Conservation (phyloP, 1,140 invertebrate species). For the Pseudachorutes palmiensis region DNA sequence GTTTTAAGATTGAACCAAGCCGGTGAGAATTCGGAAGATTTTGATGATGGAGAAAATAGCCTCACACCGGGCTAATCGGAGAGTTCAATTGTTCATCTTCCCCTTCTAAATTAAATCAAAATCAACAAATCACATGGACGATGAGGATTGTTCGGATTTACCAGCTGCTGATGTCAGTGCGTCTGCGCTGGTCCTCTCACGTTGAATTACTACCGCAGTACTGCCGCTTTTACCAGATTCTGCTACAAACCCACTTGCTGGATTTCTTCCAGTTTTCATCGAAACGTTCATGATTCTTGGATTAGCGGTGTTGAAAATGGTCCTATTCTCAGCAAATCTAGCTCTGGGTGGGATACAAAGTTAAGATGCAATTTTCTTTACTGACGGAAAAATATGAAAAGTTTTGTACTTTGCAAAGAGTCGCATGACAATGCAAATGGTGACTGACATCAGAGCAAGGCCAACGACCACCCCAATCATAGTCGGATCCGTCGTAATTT, state of each 20-base stretch:
- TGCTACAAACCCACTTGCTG: not conserved
- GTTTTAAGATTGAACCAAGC: too few relatives aligned
- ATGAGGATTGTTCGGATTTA: too few relatives aligned
- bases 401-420: conserved; percentile 86
- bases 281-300: conserved; percentile 45
- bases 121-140: too few relatives aligned
- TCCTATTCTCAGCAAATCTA: conserved; percentile 79
- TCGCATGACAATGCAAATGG: conserved; percentile 82
- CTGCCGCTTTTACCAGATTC: not conserved
- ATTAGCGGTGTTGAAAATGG: conserved; percentile 90
- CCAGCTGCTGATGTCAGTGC: too few relatives aligned
- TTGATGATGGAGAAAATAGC: too few relatives aligned
- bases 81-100: too few relatives aligned
- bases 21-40: too few relatives aligned
- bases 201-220: not conserved
- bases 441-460: conserved; percentile 87
- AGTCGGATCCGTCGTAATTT: conserved; percentile 29
- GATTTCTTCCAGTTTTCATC: conserved; percentile 16
- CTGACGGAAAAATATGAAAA: not conserved
- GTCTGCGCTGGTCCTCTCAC: not conserved
- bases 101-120: too few relatives aligned
- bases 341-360: conserved; percentile 52
- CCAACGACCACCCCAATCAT: conserved; percentile 62
- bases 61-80: too few relatives aligned
- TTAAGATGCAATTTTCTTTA: not conserved